phyloP scores from a whole-genome alignment of 2,888 invertebrate species.

The Andrena bucephala region DNA sequence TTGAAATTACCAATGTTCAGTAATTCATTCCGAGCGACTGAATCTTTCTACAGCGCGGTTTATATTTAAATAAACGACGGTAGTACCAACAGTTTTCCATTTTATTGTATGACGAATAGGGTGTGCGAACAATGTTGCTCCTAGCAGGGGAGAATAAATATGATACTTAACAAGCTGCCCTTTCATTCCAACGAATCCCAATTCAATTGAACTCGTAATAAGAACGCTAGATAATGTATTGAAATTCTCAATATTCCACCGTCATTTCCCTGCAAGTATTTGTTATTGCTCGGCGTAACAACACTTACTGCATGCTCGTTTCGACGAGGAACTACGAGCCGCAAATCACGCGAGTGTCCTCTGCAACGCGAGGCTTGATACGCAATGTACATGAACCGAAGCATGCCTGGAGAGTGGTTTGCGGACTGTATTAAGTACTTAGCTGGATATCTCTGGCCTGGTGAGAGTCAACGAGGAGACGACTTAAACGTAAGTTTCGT shows the following conservation, averaged over 20 bases:
- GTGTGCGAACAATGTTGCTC: conserved; percentile 14
- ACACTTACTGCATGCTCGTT: conserved; percentile 18
- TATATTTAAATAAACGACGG: conserved; percentile 41
- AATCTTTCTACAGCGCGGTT: conserved; percentile 28
- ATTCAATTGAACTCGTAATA: background rate
- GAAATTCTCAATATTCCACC: background rate
- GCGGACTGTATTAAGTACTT: conserved; percentile 1
- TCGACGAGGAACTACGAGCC: background rate
- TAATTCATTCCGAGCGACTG: conserved; percentile 29
- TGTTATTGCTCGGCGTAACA: conserved; percentile 22
- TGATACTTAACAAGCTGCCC: conserved; percentile 19
- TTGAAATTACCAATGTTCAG: background rate
- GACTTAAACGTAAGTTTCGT: conserved; percentile 21
- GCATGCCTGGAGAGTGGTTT: conserved; percentile 5
- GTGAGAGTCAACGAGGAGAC: background rate
- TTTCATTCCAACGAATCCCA: background rate
- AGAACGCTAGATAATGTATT: background rate
- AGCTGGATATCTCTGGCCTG: background rate
- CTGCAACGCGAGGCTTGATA: background rate
- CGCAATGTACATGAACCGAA: conserved; percentile 8
- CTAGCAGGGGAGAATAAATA: conserved; percentile 27
- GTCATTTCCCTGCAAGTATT: conserved; percentile 18
- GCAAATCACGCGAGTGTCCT: background rate
- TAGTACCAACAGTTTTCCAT: conserved; percentile 11
- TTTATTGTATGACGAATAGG: conserved; percentile 28